Percentiles rank a stretch among this genome's conserved stretches.
These are phyloP conservation scores for Oophaga sylvatica DNA, from an alignment of 2,797 vertebrate species.

Conservation along the genomic window DNA sequence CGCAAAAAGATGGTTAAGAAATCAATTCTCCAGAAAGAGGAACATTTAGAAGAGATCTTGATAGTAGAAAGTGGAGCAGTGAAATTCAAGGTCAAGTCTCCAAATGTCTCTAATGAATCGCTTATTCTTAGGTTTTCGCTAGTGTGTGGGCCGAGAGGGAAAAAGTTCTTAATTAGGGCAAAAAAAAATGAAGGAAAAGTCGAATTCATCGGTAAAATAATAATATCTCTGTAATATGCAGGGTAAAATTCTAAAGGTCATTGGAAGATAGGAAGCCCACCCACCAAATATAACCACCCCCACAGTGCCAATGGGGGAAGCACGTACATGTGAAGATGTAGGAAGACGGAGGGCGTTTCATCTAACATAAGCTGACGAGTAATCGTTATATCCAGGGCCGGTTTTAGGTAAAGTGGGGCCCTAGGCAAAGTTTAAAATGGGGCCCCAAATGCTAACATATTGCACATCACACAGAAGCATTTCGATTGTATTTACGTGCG, in stretches of 20 bases:
- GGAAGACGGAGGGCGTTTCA: too few species aligned
- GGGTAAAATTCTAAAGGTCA: constrained; percentile 15
- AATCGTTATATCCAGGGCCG: too few species aligned
- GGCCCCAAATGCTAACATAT: too few species aligned
- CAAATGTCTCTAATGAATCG: constrained; percentile 8
- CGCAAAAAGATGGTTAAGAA: background rate
- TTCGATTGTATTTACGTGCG: too few species aligned
- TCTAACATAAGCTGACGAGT: too few species aligned
- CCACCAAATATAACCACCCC: background rate
- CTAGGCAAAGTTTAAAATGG: too few species aligned
- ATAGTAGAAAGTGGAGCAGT: constrained; percentile 9
- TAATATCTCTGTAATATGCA: background rate
- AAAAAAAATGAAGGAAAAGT: constrained; percentile 7
- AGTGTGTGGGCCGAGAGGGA: background rate
- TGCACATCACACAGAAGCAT: too few species aligned
- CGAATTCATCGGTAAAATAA: constrained; percentile 26
- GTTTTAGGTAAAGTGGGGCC: too few species aligned
- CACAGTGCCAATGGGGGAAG: background rate
- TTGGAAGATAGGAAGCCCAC: background rate
- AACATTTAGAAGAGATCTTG: background rate
- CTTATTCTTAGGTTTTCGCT: background rate
- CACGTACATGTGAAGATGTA: background rate
- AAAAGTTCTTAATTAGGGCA: constrained; percentile 23
- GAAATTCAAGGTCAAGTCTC: constrained; percentile 33
- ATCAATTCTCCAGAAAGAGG: background rate